Evolutionary conservation across 2,888 invertebrate species (phyloP).

Genomic region (Serrognathus titanus): DNA sequence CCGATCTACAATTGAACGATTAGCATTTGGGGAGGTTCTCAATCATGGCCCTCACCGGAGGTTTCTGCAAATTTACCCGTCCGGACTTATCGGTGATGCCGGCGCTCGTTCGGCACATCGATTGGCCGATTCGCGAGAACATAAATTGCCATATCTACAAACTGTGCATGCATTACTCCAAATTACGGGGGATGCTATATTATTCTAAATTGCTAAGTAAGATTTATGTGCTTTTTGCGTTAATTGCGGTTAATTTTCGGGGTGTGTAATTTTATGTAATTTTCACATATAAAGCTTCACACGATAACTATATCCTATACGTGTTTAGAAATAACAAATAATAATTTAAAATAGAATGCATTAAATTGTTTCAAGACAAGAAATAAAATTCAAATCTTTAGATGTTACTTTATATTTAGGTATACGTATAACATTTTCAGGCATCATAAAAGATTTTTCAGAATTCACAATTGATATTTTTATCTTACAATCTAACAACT

Average conservation of each 20-base stretch:
- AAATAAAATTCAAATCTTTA: no score
- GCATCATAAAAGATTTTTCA: no score
- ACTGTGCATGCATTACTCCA: constrained; percentile 37
- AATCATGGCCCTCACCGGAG: constrained; percentile 27
- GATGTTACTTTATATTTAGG: no score
- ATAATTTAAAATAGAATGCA: no score
- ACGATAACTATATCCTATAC: no score
- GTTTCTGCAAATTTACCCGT: constrained; percentile 30
- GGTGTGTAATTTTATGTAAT: constrained; percentile 9
- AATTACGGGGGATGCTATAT: constrained; percentile 36
- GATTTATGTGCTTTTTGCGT: constrained; percentile 29
- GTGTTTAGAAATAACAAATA: no score
- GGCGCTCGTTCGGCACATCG: constrained; percentile 31
- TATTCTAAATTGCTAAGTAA: constrained; percentile 33
- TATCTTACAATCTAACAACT: no score
- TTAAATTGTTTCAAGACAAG: no score
- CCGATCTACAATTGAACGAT: constrained; percentile 23
- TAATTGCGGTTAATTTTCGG: constrained; percentile 25
- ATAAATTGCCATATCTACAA: constrained; percentile 39
- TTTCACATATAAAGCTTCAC: no score
- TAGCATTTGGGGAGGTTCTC: constrained; percentile 29
- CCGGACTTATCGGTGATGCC: constrained; percentile 28
- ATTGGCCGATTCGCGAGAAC: constrained; percentile 35
- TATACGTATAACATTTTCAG: no score
- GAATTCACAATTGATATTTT: no score